These are phyloP conservation scores for Masnerella sp. DNA, from an alignment of 2,888 invertebrate genomes.

Conservation along the genomic window DNA sequence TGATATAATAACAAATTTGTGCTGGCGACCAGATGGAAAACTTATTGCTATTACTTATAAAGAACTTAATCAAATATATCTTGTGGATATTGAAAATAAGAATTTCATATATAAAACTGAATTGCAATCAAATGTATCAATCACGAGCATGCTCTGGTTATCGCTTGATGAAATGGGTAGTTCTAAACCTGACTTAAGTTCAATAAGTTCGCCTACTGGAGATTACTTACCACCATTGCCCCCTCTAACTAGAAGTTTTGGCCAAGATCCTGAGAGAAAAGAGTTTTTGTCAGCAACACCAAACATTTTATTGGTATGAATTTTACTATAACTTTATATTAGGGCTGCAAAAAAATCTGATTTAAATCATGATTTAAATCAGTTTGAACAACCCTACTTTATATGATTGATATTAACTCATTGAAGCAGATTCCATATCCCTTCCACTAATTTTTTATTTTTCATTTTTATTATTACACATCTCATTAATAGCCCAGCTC, in stretches of 20 bases:
- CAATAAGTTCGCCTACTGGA: conserved; percentile 68
- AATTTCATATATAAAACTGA: conserved; percentile 83
- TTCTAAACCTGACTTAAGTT: conserved; percentile 50
- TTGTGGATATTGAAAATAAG: conserved; percentile 92
- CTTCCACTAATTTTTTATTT: too few species aligned
- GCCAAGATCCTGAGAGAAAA: conserved; percentile 74
- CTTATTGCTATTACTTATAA: conserved; percentile 81
- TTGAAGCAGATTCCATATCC: too few species aligned
- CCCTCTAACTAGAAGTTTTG: conserved; percentile 76
- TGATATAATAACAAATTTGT: conserved; percentile 85
- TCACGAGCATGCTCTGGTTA: conserved; percentile 87
- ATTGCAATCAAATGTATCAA: conserved; percentile 78
- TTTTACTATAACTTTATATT: neutral
- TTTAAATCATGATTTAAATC: too few species aligned
- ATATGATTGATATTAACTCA: too few species aligned
- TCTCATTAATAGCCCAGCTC: too few species aligned
- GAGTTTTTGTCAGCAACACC: conserved; percentile 78
- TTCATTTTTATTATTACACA: too few species aligned
- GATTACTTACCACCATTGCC: conserved; percentile 79
- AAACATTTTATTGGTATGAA: conserved; percentile 78
- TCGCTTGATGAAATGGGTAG: conserved; percentile 62
- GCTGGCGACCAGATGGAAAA: conserved; percentile 97
- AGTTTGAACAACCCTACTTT: too few species aligned
- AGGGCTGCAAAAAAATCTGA: too few species aligned
- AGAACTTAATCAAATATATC: conserved; percentile 70